Evolutionary conservation across 2,888 invertebrate genomes (phyloP).

Genomic region (Aleiodes testaceus): DNA sequence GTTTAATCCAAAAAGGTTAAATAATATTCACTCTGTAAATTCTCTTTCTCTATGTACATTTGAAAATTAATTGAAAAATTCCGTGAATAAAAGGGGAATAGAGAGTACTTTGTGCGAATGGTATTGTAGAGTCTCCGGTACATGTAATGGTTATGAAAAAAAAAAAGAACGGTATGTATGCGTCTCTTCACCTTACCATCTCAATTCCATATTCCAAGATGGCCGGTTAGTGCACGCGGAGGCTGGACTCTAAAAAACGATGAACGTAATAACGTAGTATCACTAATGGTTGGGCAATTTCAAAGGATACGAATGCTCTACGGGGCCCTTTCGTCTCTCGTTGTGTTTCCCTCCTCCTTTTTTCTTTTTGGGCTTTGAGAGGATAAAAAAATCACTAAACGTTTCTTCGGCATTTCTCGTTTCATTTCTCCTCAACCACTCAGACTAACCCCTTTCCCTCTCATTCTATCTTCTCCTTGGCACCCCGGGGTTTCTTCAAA

Average conservation of each 20-base stretch:
- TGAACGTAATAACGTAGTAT: slow-evolving; percentile 73
- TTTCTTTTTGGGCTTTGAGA: slow-evolving; percentile 35
- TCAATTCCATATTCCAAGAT: slow-evolving; percentile 70
- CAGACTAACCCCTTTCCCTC: slow-evolving; percentile 16
- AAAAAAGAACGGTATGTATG: slow-evolving; percentile 21
- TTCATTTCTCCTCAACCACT: slow-evolving; percentile 24
- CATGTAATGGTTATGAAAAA: slow-evolving; percentile 7
- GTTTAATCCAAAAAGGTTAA: neutral
- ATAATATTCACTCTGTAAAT: slow-evolving; percentile 13
- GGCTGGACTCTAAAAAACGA: slow-evolving; percentile 69
- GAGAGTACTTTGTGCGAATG: slow-evolving; percentile 13
- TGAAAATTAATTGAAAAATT: slow-evolving; percentile 34
- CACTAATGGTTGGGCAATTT: slow-evolving; percentile 73
- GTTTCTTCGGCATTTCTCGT: slow-evolving; percentile 22
- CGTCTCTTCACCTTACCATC: slow-evolving; percentile 54
- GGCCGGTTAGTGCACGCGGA: slow-evolving; percentile 66
- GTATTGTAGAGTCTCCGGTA: too few relatives aligned
- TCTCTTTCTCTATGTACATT: neutral
- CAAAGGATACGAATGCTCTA: slow-evolving; percentile 68
- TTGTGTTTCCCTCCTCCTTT: slow-evolving; percentile 44
- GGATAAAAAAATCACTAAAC: slow-evolving; percentile 19
- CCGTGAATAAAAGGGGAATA: slow-evolving; percentile 26
- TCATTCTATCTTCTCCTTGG: neutral
- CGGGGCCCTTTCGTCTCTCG: slow-evolving; percentile 56
- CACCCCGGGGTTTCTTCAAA: slow-evolving; percentile 5